These are phyloP conservation scores for Abscondita cerata DNA, from an alignment of 2,888 invertebrate genomes.

Conservation along the genomic window DNA sequence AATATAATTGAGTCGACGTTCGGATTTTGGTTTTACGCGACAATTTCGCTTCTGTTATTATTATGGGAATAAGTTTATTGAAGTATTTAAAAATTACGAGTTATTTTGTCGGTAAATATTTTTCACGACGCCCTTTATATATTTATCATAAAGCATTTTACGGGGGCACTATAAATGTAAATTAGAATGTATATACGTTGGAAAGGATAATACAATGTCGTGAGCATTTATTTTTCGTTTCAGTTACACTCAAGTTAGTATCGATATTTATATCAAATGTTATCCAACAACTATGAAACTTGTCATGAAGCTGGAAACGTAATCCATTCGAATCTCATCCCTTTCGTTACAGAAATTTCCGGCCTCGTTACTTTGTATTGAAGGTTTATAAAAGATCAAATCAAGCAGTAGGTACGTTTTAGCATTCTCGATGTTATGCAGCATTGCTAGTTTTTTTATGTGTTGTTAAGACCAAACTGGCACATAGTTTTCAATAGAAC, in stretches of 20 bases:
- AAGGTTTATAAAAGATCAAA: constrained; percentile 26
- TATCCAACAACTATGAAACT: not conserved
- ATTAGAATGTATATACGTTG: not conserved
- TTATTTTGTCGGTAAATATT: too few species aligned
- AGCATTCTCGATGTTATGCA: constrained; percentile 24
- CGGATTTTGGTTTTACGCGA: too few species aligned
- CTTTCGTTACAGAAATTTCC: constrained; percentile 21
- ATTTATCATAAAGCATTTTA: too few species aligned
- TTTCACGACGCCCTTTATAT: not conserved
- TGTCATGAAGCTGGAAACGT: constrained; percentile 4
- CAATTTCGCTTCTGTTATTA: too few species aligned
- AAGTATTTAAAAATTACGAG: too few species aligned
- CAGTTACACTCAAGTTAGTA: not conserved
- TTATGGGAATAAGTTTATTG: too few species aligned
- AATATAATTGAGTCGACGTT: too few species aligned
- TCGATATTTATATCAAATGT: constrained; percentile 5
- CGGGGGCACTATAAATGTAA: not conserved
- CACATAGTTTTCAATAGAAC: constrained; percentile 32
- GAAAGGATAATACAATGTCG: not conserved
- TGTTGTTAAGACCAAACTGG: constrained; percentile 26
- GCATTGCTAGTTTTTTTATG: constrained; percentile 27
- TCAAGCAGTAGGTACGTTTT: constrained; percentile 21
- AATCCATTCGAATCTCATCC: constrained; percentile 9
- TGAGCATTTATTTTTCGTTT: not conserved
- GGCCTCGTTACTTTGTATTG: constrained; percentile 30